These are phyloP conservation scores for Arrhopalites spinosus DNA, from an alignment of 2,888 invertebrate genomes.

Conservation along the genomic window DNA sequence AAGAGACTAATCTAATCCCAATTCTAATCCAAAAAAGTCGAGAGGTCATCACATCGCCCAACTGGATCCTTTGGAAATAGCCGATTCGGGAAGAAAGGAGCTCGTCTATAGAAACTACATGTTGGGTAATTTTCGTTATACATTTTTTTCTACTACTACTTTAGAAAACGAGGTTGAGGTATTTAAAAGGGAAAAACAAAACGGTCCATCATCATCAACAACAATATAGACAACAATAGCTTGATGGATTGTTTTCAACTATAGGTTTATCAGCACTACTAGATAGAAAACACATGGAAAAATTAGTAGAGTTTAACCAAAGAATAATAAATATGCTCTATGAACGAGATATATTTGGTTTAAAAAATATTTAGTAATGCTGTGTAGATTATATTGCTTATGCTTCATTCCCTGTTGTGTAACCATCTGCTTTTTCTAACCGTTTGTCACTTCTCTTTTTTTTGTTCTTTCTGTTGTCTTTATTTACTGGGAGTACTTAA, in stretches of 20 bases:
- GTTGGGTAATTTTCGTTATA: slow-evolving; percentile 31
- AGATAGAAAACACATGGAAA: no score
- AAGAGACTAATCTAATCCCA: no score
- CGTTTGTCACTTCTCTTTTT: neutral
- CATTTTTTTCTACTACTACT: neutral
- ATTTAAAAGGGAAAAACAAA: neutral
- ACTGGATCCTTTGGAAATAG: slow-evolving; percentile 92
- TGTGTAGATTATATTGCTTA: slow-evolving; percentile 12
- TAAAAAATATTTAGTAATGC: neutral
- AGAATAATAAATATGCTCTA: no score
- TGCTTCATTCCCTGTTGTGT: slow-evolving; percentile 6
- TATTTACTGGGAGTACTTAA: neutral
- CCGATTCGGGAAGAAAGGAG: slow-evolving; percentile 59
- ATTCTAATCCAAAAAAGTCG: slow-evolving; percentile 75
- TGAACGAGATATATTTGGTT: neutral
- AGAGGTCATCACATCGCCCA: slow-evolving; percentile 92
- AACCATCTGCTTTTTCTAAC: neutral
- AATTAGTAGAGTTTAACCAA: no score
- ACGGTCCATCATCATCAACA: neutral
- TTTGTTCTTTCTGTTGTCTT: neutral
- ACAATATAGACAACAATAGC: neutral
- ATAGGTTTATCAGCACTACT: neutral
- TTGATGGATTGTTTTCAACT: neutral
- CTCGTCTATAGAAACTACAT: slow-evolving; percentile 66
- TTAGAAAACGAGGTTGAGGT: neutral